Base-by-base conservation (phyloP, 2,113 vertebrate species). In the Alligator sinensis region DNA sequence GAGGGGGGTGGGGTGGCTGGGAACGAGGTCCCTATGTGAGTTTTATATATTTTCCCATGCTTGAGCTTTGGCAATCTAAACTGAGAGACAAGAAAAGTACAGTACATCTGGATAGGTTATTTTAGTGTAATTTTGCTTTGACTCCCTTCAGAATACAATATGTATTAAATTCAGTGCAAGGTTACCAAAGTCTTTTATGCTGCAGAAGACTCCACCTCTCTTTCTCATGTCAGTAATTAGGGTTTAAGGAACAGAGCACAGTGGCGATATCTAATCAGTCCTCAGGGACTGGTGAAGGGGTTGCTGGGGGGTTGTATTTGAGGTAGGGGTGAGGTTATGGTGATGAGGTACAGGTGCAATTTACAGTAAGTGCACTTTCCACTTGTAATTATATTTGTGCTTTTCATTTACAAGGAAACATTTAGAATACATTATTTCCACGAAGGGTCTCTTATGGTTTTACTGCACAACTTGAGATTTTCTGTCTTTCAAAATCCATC, bases 401-500 rank as follows among this genome's bases (percentile, higher is more conserved):
- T 91, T 38, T 74, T 94, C 84, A 59, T 82, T 93, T 61, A 84
- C 6, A 74, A 47, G 84, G 55, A 92, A 92, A 86, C n/a, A n/a
- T 47, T 80, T 24, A 1, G 3, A 27, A 86, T 91, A 57, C 25
- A n/a, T 60, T 62, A 62, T 25, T 25, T 74, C 70, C 22, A 13
- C 34, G 24, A 22, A 14, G 12, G 34, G 34, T 95, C 87, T 82
- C 90, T 80, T 21, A 22, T 87, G 93, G 82, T 86, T 84, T 61
- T 86, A 34, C 70, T 38, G 58, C 68, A n/a, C 70, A 28, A 58
- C 38, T 74, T 81, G 64, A 4, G 1, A 92, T 94, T 94, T 78
- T 87, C 84, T 87, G 70, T 87, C 30, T 87, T 75, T 64, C 88
- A 61, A 84, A 47, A 85, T 70, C 80, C 91, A 96, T 94, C 91